phyloP scores from a whole-genome alignment of 2,113 vertebrate genomes.

The Burhinus bistriatus region DNA sequence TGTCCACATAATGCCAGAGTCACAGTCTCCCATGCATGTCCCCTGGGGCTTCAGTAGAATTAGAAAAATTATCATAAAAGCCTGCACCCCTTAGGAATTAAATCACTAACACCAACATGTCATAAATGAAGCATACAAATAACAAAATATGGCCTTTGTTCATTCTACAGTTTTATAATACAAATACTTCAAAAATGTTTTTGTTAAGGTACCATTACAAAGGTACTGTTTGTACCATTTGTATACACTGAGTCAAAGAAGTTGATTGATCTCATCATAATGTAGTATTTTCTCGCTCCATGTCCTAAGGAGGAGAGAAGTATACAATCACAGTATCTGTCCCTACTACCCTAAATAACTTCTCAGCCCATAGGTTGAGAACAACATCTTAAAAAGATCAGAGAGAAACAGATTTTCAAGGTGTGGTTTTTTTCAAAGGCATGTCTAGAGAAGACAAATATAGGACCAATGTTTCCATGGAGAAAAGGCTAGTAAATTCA shows the following conservation, averaged over 20 bases:
- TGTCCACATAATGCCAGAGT: neutral
- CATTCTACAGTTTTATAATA: neutral
- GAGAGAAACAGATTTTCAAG: neutral
- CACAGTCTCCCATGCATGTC: accelerated
- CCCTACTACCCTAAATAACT: neutral
- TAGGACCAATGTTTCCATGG: neutral
- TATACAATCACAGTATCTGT: neutral
- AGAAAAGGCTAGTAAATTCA: neutral
- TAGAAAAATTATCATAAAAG: neutral
- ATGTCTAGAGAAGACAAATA: neutral
- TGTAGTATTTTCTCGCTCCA: neutral
- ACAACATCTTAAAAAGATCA: neutral
- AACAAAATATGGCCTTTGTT: neutral
- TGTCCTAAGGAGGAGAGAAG: neutral
- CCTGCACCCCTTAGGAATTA: neutral
- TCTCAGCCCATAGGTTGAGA: neutral
- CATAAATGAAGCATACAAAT: neutral
- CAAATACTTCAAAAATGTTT: neutral
- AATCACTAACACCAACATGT: neutral
- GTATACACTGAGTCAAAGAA: neutral
- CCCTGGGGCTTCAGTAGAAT: neutral
- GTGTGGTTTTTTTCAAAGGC: neutral
- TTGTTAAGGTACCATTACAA: neutral
- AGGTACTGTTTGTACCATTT: neutral
- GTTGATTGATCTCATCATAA: neutral